Evolutionary conservation across 2,888 invertebrate genomes (phyloP), one percentile per base, ranked within the genome.

Genomic region (Rotaria sp.): DNA sequence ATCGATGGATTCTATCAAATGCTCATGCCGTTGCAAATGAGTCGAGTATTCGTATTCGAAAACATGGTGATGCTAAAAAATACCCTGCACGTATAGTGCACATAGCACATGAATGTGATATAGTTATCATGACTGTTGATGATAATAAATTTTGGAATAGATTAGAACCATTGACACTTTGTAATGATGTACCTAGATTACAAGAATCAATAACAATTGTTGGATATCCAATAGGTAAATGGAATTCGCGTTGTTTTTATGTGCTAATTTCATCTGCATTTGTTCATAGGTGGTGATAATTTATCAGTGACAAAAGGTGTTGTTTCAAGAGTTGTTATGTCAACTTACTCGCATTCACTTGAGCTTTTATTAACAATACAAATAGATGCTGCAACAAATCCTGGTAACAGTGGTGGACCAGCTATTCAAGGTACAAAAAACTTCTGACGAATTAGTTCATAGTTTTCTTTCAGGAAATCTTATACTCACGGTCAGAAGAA

Each of bases 291-390:
- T 45, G 80, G 80, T 80, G 80, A 80, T 80, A 80, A 80, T 45
- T 45, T 80, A 80, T 80, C 80, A 45, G 80, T 80, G 15, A 80
- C 80, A n/a, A 80, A 80, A 80, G 80, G 80, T 80, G 80, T 80
- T 26, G 45, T 80, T n/a, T 80, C 80, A 45, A 80, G 80, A 80
- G 80, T 80, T 26, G 80, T 80, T 41, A 80, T 80, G 80, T 45
- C 80, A 45, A 45, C 45, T 21, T 80, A 80, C 13, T 26, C 45
- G 13, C 80, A 80, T 80, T 80, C 80, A 45, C 45, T 45, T 45
- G 45, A 80, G 45, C 1, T 3, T 45, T 45, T 80, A 11, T 80
- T 80, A 80, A 80, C 80, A n/a, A 80, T 80, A 41, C 80, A 80
- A 80, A 80, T 80, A 24, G 80, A 80, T 80, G 80, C 80, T 26